Base-by-base conservation (phyloP, 2,888 invertebrate species). In the Eulithis testata region DNA sequence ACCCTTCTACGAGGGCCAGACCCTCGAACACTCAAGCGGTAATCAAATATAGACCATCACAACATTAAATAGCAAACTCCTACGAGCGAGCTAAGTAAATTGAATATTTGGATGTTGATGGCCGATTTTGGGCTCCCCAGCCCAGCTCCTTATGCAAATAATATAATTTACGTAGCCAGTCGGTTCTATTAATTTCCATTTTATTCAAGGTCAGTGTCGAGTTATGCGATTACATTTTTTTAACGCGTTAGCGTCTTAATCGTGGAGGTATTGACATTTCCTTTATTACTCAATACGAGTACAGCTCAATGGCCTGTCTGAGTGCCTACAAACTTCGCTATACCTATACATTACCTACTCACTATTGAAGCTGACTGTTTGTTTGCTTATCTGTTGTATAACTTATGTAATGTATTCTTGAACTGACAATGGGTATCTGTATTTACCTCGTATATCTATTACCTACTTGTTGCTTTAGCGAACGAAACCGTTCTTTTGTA, bases 61-160 rank as follows among this genome's bases (percentile, higher is more conserved):
- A 3, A 50, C 40, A 40, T 8, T 50, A 27, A 40, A 58, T 43
- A 50, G 40, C 31, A 37, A 50, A 31, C 14, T 43, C 43, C 0
- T 43, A 54, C 40, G 49, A 14, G 47, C 36, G 31, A 53, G 27
- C 36, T 14, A 37, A 12, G 21, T 51, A 21, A 51, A 45, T 47
- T 50, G 51, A 60, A 64, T 64, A 63, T 66, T 56, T 52, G 57
- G 21, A 45, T 51, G 59, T 62, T n/a, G 58, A 62, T 40, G 43
- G 12, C 52, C 37, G 56, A 51, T 43, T 56, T 63, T 47, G 45
- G 61, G 65, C 56, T 62, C 67, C 63, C 64, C 63, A 59, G 47
- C 60, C 64, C 63, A 59, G 47, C 60, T 66, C 60, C 58, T 37
- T 66, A 71, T 68, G 69, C 49, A 61, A 71, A 72, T 67, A 47